These are phyloP conservation scores for Hydropsyche betteni DNA, from an alignment of 2,888 invertebrate species.

Conservation along the genomic window DNA sequence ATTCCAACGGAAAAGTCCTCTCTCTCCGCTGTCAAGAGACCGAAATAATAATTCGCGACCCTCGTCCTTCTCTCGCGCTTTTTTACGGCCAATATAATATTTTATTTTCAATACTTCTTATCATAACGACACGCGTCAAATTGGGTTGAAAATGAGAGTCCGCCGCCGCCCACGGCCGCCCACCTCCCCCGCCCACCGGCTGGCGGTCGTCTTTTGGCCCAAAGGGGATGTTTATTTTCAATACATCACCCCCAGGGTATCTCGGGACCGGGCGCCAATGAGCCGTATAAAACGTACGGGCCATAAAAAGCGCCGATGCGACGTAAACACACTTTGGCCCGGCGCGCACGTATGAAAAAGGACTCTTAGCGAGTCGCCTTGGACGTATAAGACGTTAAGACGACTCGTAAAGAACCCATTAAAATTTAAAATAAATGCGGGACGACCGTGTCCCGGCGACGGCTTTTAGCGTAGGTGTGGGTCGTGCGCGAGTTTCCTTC, in stretches of 20 bases:
- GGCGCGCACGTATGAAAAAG: too few relatives aligned
- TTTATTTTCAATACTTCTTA: constrained; percentile 35
- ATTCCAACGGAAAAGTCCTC: too few relatives aligned
- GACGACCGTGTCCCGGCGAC: too few relatives aligned
- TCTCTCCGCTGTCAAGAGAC: not conserved
- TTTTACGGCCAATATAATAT: constrained; percentile 29
- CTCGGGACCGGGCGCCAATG: constrained; percentile 42
- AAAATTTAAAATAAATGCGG: too few relatives aligned
- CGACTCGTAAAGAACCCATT: too few relatives aligned
- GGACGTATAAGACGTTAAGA: too few relatives aligned
- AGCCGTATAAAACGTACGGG: constrained; percentile 46
- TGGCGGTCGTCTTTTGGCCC: not conserved
- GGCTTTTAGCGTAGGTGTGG: too few relatives aligned
- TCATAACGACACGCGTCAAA: constrained; percentile 33
- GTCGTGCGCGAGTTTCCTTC: too few relatives aligned
- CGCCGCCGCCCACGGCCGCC: not conserved
- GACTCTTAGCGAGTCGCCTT: too few relatives aligned
- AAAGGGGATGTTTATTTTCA: constrained; percentile 47
- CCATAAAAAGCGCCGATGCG: constrained; percentile 47
- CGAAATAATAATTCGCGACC: constrained; percentile 15
- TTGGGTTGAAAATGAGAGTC: constrained; percentile 32
- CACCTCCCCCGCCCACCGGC: not conserved
- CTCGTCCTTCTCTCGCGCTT: constrained; percentile 1
- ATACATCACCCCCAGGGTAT: constrained; percentile 40
- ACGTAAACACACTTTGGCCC: constrained; percentile 42